phyloP scores from a whole-genome alignment of 2,888 invertebrate species.

The Galerucella pusilla region DNA sequence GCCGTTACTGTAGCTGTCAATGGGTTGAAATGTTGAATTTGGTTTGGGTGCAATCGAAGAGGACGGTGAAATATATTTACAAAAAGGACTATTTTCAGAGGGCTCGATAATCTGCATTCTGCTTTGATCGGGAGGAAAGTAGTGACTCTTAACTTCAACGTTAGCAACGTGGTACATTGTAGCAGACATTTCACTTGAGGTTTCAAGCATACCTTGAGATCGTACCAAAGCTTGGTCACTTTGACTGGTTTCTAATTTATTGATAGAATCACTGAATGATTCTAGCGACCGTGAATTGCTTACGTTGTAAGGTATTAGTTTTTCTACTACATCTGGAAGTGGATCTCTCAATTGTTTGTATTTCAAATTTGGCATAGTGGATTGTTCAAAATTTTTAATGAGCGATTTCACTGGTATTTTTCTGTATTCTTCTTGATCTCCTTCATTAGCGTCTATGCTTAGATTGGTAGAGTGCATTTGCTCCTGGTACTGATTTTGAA shows the following conservation, averaged over 20 bases:
- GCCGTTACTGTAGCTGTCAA: slow-evolving; percentile 5
- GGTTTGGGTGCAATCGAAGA: slow-evolving; percentile 33
- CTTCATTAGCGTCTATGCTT: slow-evolving; percentile 6
- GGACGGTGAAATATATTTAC: slow-evolving; percentile 56
- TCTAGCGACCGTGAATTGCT: slow-evolving; percentile 21
- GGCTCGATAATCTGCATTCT: slow-evolving; percentile 48
- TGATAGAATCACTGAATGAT: slow-evolving; percentile 18
- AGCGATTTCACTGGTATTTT: slow-evolving; percentile 66
- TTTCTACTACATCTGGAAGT: slow-evolving; percentile 58
- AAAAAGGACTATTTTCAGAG: slow-evolving; percentile 62
- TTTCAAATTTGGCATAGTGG: slow-evolving; percentile 69
- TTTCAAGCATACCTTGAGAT: slow-evolving; percentile 44
- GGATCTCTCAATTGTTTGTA: slow-evolving; percentile 67
- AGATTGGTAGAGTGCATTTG: slow-evolving; percentile 15
- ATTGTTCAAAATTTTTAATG: slow-evolving; percentile 73
- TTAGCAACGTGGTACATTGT: slow-evolving; percentile 62
- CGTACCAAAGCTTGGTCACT: slow-evolving; percentile 1
- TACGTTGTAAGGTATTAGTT: slow-evolving; percentile 42
- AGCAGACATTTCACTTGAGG: slow-evolving; percentile 60
- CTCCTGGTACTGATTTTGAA: slow-evolving; percentile 31
- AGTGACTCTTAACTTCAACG: slow-evolving; percentile 58
- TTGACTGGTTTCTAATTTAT: slow-evolving; percentile 15
- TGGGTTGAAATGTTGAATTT: slow-evolving; percentile 11
- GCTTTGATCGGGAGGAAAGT: slow-evolving; percentile 54
- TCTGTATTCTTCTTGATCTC: slow-evolving; percentile 58